Evolutionary conservation across 2,888 invertebrate species (phyloP), one percentile per base, ranked within the genome.

Genomic region (Ennomos quercinarius): DNA sequence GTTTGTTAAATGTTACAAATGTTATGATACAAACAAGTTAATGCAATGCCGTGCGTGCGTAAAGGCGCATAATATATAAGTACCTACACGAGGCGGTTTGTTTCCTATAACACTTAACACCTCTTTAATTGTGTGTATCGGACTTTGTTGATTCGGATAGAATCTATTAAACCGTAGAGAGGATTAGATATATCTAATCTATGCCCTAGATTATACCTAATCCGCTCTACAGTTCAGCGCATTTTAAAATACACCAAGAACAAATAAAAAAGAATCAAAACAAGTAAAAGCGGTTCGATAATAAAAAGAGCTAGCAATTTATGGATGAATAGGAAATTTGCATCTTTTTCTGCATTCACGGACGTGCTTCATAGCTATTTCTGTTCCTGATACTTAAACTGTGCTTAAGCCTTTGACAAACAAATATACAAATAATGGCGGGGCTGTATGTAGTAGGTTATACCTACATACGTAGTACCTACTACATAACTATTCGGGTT

Each of bases 11-110:
- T n/a, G n/a, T n/a, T n/a, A n/a, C n/a, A n/a, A n/a, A n/a, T n/a
- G n/a, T n/a, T n/a, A n/a, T n/a, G n/a, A n/a, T n/a, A 10, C 27
- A 5, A 38, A 49, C 38, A 50, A 49, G 40, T 56, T 45, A 34
- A 34, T 36, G 50, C 37, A 51, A 54, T 40, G 56, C 39, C 53
- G 45, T 50, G 8, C 17, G n/a, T n/a, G n/a, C n/a, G n/a, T n/a
- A n/a, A n/a, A n/a, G n/a, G n/a, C n/a, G n/a, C n/a, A n/a, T 54
- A 65, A 57, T 39, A 61, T 54, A 38, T 9, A 57, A 64, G 46
- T 43, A 57, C 59, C 62, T 46, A 45, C 56, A 52, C n/a, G 11
- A n/a, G 17, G 46, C 11, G 41, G 50, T 39, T 50, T 38, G 42
- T 11, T 44, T 40, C 46, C 3, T 13, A 46, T 9, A 27, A 27